phyloP scores from a whole-genome alignment of 2,888 invertebrate genomes.

The Cryptus armator region DNA sequence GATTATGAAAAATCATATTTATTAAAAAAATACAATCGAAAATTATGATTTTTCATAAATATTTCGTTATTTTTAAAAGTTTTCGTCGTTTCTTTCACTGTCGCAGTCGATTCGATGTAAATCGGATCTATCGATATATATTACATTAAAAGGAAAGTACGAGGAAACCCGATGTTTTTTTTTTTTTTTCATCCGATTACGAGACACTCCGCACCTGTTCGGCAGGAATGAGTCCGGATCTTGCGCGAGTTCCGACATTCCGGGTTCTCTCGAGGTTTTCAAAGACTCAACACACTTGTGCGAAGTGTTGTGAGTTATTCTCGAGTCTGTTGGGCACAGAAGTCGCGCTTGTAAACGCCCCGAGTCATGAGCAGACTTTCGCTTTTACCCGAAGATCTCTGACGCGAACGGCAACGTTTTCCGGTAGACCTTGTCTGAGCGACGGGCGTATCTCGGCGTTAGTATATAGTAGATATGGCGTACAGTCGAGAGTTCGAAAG shows the following conservation, averaged over 20 bases:
- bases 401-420: conserved; percentile 46
- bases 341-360: conserved; percentile 10
- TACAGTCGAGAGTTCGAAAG: conserved; percentile 24
- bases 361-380: conserved; percentile 71
- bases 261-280: conserved; percentile 31
- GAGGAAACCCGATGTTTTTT: background rate
- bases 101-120: background rate
- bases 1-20: no score
- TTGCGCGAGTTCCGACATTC: conserved; percentile 39
- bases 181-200: conserved; percentile 37
- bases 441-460: background rate
- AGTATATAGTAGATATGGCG: background rate
- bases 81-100: background rate
- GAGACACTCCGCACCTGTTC: conserved; percentile 31
- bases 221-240: conserved; percentile 36
- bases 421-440: conserved; percentile 63
- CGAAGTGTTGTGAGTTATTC: background rate
- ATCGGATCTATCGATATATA: background rate
- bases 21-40: background rate
- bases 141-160: conserved; percentile 21
- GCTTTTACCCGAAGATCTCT: conserved; percentile 71
- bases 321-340: background rate
- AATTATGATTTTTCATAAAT: background rate
- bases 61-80: background rate
- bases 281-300: conserved; percentile 5